Conservation (phyloP, 2,113 vertebrate species). For the Toxotes jaculatrix region DNA sequence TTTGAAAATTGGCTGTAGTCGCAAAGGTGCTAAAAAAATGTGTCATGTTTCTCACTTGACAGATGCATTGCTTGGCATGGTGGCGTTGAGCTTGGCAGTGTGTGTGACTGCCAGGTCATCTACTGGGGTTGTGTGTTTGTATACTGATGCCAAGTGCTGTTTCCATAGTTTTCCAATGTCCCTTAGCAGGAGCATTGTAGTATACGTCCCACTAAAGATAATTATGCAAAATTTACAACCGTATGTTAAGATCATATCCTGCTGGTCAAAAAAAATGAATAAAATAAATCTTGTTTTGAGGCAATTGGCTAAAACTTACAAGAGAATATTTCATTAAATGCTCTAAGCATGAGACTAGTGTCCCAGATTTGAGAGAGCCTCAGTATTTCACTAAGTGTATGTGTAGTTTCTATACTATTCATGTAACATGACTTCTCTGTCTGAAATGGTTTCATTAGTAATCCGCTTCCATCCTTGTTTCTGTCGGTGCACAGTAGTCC, state of each 20-base stretch:
- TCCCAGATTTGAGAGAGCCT: constrained; percentile 45
- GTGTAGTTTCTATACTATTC: constrained; percentile 44
- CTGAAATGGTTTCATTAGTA: constrained; percentile 81
- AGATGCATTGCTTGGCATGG: constrained; percentile 86
- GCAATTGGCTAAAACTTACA: constrained; percentile 19
- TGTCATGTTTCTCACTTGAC: constrained; percentile 85
- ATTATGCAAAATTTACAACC: constrained; percentile 37
- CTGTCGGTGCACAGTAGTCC: constrained; percentile 79
- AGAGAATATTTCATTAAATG: constrained; percentile 49
- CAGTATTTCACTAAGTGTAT: constrained; percentile 6
- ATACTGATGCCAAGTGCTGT: constrained; percentile 67
- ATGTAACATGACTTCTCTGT: constrained; percentile 63
- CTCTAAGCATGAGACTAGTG: constrained; percentile 26
- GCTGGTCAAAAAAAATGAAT: constrained; percentile 6
- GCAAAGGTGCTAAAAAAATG: constrained; percentile 83
- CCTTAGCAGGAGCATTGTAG: constrained; percentile 40
- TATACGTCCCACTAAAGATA: constrained; percentile 22
- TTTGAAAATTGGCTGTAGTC: constrained; percentile 76
- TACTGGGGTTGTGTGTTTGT: constrained; percentile 76
- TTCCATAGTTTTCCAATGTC: constrained; percentile 55
- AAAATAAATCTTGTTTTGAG: constrained; percentile 17
- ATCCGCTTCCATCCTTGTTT: constrained; percentile 80
- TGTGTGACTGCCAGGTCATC: constrained; percentile 78
- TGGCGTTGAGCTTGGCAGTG: constrained; percentile 79
- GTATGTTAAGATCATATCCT: constrained; percentile 22